These are phyloP conservation scores for Ctenopoma multispine DNA, from an alignment of 2,797 vertebrate species.

Conservation along the genomic window DNA sequence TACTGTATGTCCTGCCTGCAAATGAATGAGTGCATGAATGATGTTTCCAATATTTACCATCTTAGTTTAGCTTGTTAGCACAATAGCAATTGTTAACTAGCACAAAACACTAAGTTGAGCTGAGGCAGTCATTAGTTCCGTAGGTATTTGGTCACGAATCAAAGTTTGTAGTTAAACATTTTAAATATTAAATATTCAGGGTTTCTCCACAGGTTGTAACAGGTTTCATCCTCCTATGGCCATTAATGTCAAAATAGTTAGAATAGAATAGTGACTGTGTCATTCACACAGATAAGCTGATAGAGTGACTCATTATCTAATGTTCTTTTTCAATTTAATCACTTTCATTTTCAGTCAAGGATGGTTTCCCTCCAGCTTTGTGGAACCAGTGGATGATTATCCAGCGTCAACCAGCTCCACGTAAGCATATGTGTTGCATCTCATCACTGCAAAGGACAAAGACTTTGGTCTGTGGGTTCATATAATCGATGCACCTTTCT, in stretches of 20 bases:
- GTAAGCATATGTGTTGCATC: slow-evolving; percentile 56
- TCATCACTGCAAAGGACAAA: neutral
- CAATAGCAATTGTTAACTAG: too few relatives aligned
- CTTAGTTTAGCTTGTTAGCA: too few relatives aligned
- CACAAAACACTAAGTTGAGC: too few relatives aligned
- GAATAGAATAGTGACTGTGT: too few relatives aligned
- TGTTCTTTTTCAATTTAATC: neutral
- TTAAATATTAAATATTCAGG: too few relatives aligned
- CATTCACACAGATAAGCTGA: too few relatives aligned
- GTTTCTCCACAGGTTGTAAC: neutral
- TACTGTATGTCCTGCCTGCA: neutral
- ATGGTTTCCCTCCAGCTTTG: slow-evolving; percentile 94
- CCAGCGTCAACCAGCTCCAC: slow-evolving; percentile 37
- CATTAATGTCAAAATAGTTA: too few relatives aligned
- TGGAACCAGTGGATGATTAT: slow-evolving; percentile 83
- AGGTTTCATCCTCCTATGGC: neutral
- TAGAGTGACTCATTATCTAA: too few relatives aligned
- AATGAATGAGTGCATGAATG: neutral
- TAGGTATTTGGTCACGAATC: too few relatives aligned
- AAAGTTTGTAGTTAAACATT: too few relatives aligned
- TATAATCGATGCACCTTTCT: neutral
- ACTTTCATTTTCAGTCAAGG: slow-evolving; percentile 84
- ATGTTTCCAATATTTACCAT: neutral
- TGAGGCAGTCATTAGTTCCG: too few relatives aligned
- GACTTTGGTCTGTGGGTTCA: fast-evolving